Evolutionary conservation across 1,140 invertebrate genomes (phyloP), one percentile per base, ranked within the genome.

Genomic region (Polypedilum vanderplanki): DNA sequence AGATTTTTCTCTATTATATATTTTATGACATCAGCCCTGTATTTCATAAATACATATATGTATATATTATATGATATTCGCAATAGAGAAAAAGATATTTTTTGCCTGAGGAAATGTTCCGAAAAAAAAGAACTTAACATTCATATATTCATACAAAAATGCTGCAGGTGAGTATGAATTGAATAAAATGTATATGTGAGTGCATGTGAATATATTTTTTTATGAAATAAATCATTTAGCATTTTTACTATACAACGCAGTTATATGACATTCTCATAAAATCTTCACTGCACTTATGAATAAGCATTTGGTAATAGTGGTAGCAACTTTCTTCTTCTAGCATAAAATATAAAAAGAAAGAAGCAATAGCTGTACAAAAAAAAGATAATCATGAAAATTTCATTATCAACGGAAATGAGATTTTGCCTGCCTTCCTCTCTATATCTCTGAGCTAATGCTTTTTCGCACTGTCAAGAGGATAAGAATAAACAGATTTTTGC

Each of bases 331-430:
- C 24, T 33, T 33, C 24, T 33, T 33, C 24, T 33, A 33, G 1
- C 24, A 33, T 33, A 33, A 33, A 33, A 33, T 33, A 33, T 33
- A 33, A 33, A 9, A 46, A 46, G 15, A 46, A 46, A 9, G 15
- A 46, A 46, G 15, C 15, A 46, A 57, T 57, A 57, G 3, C 12
- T n/a, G 46, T n/a, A 57, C n/a, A 12, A 57, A 57, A n/a, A 57
- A 57, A 57, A 57, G 46, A 57, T 57, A 57, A 57, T 57, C 46
- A 57, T 57, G 46, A 57, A 57, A 57, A 57, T 57, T 57, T 57
- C 46, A 57, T 57, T 57, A 57, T 57, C 46, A 57, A 15, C 46
- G 46, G 46, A 57, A 57, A 57, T 57, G 46, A 57, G n/a, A n/a
- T 57, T 57, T 8, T 46, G 41, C 41, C 41, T 46, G 12, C 46